A percentile compares a stretch with the other conserved stretches of the same genome.
These are phyloP conservation scores for Drosophila sproati DNA, from an alignment of 1,140 invertebrate species.

Conservation along the genomic window DNA sequence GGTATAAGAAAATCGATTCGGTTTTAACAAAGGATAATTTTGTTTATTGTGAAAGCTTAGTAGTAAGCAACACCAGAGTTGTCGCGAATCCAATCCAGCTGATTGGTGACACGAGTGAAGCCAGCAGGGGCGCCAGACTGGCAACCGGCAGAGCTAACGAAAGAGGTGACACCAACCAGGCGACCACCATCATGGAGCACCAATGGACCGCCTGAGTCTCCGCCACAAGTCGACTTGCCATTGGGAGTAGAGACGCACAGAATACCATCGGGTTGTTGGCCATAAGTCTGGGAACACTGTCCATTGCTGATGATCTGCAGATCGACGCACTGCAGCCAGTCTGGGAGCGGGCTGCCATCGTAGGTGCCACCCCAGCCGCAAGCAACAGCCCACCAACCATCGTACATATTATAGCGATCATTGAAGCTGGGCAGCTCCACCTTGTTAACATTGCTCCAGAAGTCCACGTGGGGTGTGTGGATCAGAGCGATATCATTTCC, in stretches of 20 bases:
- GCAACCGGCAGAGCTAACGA: conserved; percentile 85
- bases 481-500: conserved; percentile 45
- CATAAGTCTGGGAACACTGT: conserved; percentile 21
- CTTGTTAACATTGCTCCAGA: conserved; percentile 39
- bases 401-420: conserved; percentile 35
- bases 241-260: conserved; percentile 56
- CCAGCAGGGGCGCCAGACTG: conserved; percentile 85
- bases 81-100: conserved; percentile 86
- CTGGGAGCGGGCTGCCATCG: conserved; percentile 32
- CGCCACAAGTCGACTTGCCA: conserved; percentile 62
- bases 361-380: conserved; percentile 49
- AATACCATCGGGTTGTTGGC: conserved; percentile 29
- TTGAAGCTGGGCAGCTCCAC: conserved; percentile 44
- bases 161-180: conserved; percentile 85
- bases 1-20: no score
- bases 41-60: conserved; percentile 14
- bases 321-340: conserved; percentile 38
- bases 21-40: no score
- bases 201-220: conserved; percentile 65
- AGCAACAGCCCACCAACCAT: conserved; percentile 37
- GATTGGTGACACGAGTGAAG: conserved; percentile 85
- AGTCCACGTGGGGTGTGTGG: conserved; percentile 37
- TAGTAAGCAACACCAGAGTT: conserved; percentile 84
- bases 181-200: conserved; percentile 46
- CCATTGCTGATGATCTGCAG: conserved; percentile 32